phyloP scores from a whole-genome alignment of 2,888 invertebrate species.

The Margaritifera margaritifera region DNA sequence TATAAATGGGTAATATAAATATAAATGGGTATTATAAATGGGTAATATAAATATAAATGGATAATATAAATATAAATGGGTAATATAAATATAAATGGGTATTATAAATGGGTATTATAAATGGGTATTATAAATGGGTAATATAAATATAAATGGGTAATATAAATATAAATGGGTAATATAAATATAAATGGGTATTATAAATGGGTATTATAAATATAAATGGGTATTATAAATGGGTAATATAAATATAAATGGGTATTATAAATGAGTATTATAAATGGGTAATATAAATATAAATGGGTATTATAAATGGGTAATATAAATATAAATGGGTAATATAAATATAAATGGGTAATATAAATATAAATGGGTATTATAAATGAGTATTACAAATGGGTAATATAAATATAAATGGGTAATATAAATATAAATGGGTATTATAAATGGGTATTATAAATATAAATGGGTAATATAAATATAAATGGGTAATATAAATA shows the following conservation, averaged over 20 bases:
- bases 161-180: neutral
- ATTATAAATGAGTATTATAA: neutral
- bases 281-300: neutral
- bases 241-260: neutral
- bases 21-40: neutral
- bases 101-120: neutral
- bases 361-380: too few relatives aligned
- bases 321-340: neutral
- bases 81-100: too few relatives aligned
- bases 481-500: neutral
- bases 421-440: too few relatives aligned
- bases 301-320: neutral
- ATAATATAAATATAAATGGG: neutral
- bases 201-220: too few relatives aligned
- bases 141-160: neutral
- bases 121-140: neutral
- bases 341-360: neutral
- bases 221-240: neutral
- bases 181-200: neutral
- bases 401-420: neutral
- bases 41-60: neutral
- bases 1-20: neutral
- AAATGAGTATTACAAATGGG: neutral
- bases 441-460: too few relatives aligned
- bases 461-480: neutral